phyloP scores from a whole-genome alignment of 2,113 vertebrate genomes.

The Gnathonemus echidnorhynchus region DNA sequence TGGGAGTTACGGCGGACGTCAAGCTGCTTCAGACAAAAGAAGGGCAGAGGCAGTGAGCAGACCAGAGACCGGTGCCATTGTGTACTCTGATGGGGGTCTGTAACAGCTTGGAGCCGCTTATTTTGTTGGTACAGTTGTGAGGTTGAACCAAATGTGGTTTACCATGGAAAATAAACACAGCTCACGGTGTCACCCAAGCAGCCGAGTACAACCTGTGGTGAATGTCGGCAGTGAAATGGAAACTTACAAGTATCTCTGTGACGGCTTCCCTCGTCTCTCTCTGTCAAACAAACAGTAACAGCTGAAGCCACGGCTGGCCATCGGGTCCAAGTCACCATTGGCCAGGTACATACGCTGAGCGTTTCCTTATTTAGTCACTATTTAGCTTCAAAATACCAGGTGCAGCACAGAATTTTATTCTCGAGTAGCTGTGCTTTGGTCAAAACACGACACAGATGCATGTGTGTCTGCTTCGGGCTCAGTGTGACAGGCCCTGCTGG shows the following conservation, averaged over 20 bases:
- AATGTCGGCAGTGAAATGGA: slow-evolving; percentile 37
- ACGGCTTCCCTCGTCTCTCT: slow-evolving; percentile 10
- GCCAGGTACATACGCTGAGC: background rate
- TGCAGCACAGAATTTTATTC: background rate
- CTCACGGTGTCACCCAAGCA: slow-evolving; percentile 71
- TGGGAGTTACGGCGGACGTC: background rate
- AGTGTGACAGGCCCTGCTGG: slow-evolving; percentile 1
- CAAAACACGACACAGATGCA: background rate
- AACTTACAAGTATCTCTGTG: slow-evolving; percentile 37
- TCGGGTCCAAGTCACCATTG: background rate
- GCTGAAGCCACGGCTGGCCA: background rate
- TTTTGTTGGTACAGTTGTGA: slow-evolving; percentile 60
- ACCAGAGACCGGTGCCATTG: background rate
- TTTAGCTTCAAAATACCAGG: too few relatives aligned
- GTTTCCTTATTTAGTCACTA: background rate
- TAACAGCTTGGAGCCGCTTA: slow-evolving; percentile 35
- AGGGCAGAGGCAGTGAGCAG: too few relatives aligned
- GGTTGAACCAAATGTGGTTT: slow-evolving; percentile 75
- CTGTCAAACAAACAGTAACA: background rate
- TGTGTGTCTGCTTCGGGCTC: background rate
- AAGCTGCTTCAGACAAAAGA: background rate
- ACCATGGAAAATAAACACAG: slow-evolving; percentile 78
- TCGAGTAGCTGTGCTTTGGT: background rate
- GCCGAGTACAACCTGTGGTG: slow-evolving; percentile 36
- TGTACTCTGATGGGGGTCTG: background rate